Conservation (phyloP, 2,797 vertebrate genomes). For the Cichlasoma orientale region DNA sequence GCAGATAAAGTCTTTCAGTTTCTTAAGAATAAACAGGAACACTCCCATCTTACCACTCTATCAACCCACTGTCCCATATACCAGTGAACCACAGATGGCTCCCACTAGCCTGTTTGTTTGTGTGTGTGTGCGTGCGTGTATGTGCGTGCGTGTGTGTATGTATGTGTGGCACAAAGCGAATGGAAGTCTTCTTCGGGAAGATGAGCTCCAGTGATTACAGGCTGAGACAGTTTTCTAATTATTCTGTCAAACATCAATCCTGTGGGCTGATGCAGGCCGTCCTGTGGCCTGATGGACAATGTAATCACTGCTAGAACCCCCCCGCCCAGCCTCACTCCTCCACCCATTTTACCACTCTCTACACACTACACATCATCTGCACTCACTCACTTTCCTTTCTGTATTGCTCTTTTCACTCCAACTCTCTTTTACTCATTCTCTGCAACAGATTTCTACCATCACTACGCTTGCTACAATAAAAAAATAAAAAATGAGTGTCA, state of each 20-base stretch:
- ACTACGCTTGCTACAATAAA: neutral
- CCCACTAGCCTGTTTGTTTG: slow-evolving; percentile 9
- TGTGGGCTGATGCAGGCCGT: slow-evolving; percentile 85
- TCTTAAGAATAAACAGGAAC: slow-evolving; percentile 85
- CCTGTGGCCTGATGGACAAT: slow-evolving; percentile 90
- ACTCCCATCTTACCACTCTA: slow-evolving; percentile 64
- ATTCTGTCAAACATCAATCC: slow-evolving; percentile 99
- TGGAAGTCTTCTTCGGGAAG: slow-evolving; percentile 83
- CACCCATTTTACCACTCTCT: slow-evolving; percentile 37
- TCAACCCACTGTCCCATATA: slow-evolving; percentile 67
- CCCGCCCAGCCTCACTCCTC: slow-evolving; percentile 14
- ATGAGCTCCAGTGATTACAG: slow-evolving; percentile 91
- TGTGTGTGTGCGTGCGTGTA: neutral
- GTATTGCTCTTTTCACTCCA: slow-evolving; percentile 31
- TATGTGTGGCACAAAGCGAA: slow-evolving; percentile 52
- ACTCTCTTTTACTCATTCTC: slow-evolving; percentile 17
- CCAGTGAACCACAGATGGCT: slow-evolving; percentile 50
- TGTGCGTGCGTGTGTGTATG: slow-evolving; percentile 15
- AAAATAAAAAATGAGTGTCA: slow-evolving; percentile 19
- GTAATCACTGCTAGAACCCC: slow-evolving; percentile 87
- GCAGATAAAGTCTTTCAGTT: slow-evolving; percentile 77
- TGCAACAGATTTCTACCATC: slow-evolving; percentile 6
- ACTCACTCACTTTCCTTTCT: slow-evolving; percentile 42
- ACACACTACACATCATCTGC: slow-evolving; percentile 28
- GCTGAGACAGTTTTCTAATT: slow-evolving; percentile 99